A percentile compares a stretch with the other conserved stretches of the same genome.
These are phyloP conservation scores for Diadumene lineata DNA, from an alignment of 92 coral and sea anemone species.

Conservation along the genomic window DNA sequence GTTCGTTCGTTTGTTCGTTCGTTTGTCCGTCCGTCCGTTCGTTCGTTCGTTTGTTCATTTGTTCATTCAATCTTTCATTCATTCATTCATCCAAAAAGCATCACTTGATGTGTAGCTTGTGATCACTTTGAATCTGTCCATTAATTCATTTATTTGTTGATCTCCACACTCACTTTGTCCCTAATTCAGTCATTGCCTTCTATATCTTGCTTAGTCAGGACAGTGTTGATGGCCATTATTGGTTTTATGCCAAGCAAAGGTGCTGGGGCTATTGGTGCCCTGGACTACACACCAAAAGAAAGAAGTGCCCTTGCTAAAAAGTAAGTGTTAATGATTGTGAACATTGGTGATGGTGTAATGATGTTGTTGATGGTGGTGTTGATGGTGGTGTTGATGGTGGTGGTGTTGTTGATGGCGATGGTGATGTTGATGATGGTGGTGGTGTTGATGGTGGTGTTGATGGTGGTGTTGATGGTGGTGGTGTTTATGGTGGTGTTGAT, in stretches of 20 bases:
- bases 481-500: no score
- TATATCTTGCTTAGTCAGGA: constrained; percentile 70
- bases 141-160: background rate
- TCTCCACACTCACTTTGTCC: background rate
- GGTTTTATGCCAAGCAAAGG: constrained; percentile 99
- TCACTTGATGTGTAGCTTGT: background rate
- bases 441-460: no score
- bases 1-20: background rate
- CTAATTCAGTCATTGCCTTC: background rate
- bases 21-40: background rate
- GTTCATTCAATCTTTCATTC: background rate
- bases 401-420: no score
- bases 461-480: no score
- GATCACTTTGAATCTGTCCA: background rate
- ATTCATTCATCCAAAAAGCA: background rate
- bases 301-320: constrained; percentile 83
- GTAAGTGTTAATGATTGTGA: no score
- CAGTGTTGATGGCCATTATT: constrained; percentile 94
- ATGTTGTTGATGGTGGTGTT: no score
- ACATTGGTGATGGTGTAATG: no score
- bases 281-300: constrained; percentile 95
- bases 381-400: no score
- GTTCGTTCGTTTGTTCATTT: background rate
- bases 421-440: no score
- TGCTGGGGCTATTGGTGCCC: constrained; percentile 97